phyloP scores from a whole-genome alignment of 1,140 invertebrate species.

The Nixonia krombeini region DNA sequence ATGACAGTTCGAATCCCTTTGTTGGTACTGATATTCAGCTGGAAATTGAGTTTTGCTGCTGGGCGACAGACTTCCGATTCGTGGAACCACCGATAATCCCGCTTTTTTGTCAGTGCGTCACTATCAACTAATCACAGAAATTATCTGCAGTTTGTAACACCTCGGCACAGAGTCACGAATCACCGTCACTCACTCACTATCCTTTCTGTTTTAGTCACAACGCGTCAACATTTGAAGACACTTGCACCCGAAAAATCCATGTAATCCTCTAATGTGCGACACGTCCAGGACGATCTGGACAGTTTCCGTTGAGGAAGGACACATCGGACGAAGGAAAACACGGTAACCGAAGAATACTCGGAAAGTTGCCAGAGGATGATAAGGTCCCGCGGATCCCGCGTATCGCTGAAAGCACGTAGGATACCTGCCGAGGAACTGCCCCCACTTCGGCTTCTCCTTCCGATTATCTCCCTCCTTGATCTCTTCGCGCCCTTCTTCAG shows the following conservation, averaged over 20 bases:
- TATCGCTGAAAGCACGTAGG: conserved; percentile 11
- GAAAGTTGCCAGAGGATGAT: conserved; percentile 2
- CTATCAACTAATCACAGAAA: too few relatives aligned
- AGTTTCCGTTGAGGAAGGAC: too few relatives aligned
- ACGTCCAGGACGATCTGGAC: not conserved
- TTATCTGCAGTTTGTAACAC: too few relatives aligned
- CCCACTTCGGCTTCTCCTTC: conserved; percentile 17
- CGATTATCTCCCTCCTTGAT: conserved; percentile 25
- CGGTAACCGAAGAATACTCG: too few relatives aligned
- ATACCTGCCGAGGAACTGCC: conserved; percentile 3
- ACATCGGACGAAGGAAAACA: too few relatives aligned
- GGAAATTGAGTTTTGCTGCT: too few relatives aligned
- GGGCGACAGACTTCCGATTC: too few relatives aligned
- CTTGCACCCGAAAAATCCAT: conserved; percentile 6
- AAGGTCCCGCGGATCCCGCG: conserved; percentile 11
- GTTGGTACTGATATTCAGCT: too few relatives aligned
- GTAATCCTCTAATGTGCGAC: not conserved
- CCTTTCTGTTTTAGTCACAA: not conserved
- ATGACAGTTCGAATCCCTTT: too few relatives aligned
- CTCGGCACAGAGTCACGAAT: conserved; percentile 10
- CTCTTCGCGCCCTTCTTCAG: conserved; percentile 17
- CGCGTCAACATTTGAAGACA: conserved; percentile 1
- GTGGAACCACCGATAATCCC: too few relatives aligned
- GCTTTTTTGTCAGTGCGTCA: too few relatives aligned
- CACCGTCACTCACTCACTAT: conserved; percentile 34